Evolutionary conservation across 2,113 vertebrate genomes (phyloP).

Genomic region (Cynopterus brachyotis): DNA sequence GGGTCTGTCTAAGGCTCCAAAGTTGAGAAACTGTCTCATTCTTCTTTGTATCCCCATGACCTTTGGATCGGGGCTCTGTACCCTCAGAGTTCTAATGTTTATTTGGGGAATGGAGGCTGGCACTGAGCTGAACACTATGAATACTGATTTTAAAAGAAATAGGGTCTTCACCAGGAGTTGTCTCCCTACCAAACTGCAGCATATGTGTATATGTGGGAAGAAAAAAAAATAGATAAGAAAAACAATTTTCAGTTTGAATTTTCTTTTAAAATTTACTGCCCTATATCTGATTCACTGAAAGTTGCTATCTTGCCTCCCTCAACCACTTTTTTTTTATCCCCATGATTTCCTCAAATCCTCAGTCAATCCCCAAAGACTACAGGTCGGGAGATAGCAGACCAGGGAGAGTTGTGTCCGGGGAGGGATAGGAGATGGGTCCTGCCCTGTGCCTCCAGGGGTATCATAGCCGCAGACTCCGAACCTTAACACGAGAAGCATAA

Average conservation of each 20-base stretch:
- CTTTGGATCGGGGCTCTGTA: no score
- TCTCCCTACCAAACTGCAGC: not conserved
- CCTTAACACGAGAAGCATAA: not conserved
- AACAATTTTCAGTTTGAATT: not conserved
- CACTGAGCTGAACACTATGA: not conserved
- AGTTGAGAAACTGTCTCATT: not conserved
- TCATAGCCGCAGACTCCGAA: not conserved
- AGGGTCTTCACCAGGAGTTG: not conserved
- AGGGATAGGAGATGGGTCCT: not conserved
- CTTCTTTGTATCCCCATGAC: not conserved
- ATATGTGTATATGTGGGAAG: not conserved
- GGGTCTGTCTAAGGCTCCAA: not conserved
- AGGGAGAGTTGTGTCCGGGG: not conserved
- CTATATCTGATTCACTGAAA: not conserved
- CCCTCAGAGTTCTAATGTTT: not conserved
- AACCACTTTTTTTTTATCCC: not conserved
- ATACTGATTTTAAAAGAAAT: not conserved
- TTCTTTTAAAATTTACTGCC: not conserved
- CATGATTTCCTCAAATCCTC: not conserved
- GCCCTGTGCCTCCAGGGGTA: not conserved
- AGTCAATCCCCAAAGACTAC: not conserved
- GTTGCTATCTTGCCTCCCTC: not conserved
- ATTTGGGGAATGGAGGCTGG: not conserved
- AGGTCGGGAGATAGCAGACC: not conserved
- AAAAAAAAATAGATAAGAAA: not conserved